Conservation (phyloP, 2,113 vertebrate genomes). For the Crotalus viridis region DNA sequence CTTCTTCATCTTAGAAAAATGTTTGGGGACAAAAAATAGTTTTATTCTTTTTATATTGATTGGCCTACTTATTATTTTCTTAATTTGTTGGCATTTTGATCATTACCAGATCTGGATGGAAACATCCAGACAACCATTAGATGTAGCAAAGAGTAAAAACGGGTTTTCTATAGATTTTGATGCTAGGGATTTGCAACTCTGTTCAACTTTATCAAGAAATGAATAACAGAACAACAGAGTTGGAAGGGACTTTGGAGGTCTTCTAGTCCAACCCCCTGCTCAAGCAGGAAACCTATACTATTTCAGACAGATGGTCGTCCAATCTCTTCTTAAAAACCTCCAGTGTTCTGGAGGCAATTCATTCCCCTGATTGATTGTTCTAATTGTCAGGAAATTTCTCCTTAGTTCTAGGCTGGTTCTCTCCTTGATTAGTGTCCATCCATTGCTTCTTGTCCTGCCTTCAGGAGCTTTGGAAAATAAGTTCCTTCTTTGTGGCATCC, state of each 20-base stretch:
- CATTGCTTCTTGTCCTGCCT: background rate
- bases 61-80: background rate
- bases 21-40: background rate
- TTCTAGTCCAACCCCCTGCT: background rate
- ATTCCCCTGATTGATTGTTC: background rate
- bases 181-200: background rate
- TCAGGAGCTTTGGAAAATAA: background rate
- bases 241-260: background rate
- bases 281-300: background rate
- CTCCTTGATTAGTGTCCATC: background rate
- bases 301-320: background rate
- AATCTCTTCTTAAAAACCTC: background rate
- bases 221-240: background rate
- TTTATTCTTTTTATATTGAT: background rate
- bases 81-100: background rate
- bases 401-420: background rate
- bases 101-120: background rate
- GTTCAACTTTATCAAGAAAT: background rate
- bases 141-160: background rate
- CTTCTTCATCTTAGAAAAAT: background rate
- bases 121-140: background rate
- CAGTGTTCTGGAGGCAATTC: background rate
- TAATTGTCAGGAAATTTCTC: background rate
- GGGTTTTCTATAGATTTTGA: background rate
- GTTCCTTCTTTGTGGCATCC: background rate